Conservation (phyloP, 2,797 vertebrate genomes). For the Antennarius maculatus region DNA sequence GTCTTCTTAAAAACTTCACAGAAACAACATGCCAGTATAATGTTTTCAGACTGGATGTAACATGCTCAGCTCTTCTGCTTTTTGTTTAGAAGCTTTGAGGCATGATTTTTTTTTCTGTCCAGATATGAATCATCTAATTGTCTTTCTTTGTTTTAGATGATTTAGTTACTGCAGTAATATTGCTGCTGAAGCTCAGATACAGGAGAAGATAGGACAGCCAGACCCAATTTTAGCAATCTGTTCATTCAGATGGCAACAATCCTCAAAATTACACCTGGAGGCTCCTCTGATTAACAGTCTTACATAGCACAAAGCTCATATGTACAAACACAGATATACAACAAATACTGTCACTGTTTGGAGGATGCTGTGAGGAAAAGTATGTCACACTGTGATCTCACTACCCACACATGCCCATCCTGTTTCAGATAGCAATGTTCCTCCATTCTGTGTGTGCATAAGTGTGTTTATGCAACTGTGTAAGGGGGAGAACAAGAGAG, state of each 20-base stretch:
- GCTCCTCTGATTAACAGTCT: slow-evolving; percentile 21
- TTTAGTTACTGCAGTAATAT: slow-evolving; percentile 1
- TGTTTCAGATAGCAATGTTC: slow-evolving; percentile 57
- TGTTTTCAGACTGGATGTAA: neutral
- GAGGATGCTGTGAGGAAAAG: slow-evolving; percentile 60
- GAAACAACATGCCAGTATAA: neutral
- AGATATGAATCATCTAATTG: neutral
- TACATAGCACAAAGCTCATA: slow-evolving; percentile 23
- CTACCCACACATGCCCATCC: slow-evolving; percentile 62
- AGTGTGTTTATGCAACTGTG: slow-evolving; percentile 58
- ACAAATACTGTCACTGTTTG: slow-evolving; percentile 50
- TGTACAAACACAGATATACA: slow-evolving; percentile 24
- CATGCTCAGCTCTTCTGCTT: neutral
- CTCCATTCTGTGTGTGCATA: slow-evolving; percentile 51
- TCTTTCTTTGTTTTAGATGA: neutral
- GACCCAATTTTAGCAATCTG: slow-evolving; percentile 7
- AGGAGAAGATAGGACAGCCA: slow-evolving; percentile 1
- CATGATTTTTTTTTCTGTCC: neutral
- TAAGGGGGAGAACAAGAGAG: slow-evolving; percentile 49
- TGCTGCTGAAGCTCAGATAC: neutral
- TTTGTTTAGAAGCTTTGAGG: neutral
- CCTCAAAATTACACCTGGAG: slow-evolving; percentile 40
- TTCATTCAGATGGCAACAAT: slow-evolving; percentile 17
- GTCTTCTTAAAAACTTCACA: neutral
- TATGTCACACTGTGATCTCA: slow-evolving; percentile 65